Conservation (phyloP, 2,888 invertebrate genomes). For the Choreutis nemorana region DNA sequence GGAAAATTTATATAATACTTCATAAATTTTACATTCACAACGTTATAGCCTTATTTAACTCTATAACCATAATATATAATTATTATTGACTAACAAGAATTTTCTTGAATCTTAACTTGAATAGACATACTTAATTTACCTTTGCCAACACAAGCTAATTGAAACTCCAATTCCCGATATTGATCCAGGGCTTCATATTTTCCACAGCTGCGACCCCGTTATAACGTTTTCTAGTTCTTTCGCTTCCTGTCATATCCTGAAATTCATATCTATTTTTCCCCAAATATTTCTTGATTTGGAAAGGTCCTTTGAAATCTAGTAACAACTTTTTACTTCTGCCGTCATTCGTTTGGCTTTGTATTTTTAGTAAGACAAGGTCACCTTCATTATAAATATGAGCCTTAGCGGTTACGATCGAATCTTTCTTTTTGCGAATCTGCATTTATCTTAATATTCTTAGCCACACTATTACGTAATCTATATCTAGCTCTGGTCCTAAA, state of each 20-base stretch:
- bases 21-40: too few relatives aligned
- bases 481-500: background rate
- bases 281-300: slow-evolving; percentile 12
- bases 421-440: slow-evolving; percentile 10
- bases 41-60: too few relatives aligned
- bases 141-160: background rate
- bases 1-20: too few relatives aligned
- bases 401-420: slow-evolving; percentile 12
- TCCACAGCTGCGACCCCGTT: slow-evolving; percentile 9
- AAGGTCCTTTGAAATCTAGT: slow-evolving; percentile 15
- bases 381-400: slow-evolving; percentile 10
- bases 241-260: slow-evolving; percentile 12
- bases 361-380: slow-evolving; percentile 15
- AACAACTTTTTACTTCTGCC: slow-evolving; percentile 15
- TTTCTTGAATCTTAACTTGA: background rate
- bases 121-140: background rate
- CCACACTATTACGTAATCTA: slow-evolving; percentile 9
- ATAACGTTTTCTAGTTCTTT: slow-evolving; percentile 10
- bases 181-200: slow-evolving; percentile 8
- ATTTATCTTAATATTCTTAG: slow-evolving; percentile 11
- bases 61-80: too few relatives aligned
- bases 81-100: too few relatives aligned
- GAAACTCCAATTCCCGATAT: slow-evolving; percentile 3
- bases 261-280: slow-evolving; percentile 14
- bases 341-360: slow-evolving; percentile 14